Evolutionary conservation across 2,113 vertebrate genomes (phyloP).

Genomic region (Ctenomys sociabilis): DNA sequence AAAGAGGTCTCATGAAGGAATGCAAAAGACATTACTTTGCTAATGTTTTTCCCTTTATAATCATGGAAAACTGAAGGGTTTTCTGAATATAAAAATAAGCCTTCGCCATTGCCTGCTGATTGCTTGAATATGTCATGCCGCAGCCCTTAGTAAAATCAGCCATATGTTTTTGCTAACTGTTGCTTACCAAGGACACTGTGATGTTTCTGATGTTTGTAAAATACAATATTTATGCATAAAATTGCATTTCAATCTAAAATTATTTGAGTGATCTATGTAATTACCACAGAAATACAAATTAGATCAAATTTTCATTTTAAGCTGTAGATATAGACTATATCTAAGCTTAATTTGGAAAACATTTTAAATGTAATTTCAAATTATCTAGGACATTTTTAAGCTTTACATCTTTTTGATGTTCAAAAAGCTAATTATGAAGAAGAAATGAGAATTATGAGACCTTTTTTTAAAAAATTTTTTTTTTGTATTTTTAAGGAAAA

Average conservation of each 20-base stretch:
- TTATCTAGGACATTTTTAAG: not conserved
- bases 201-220: not conserved
- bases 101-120: not conserved
- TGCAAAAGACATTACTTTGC: slow-evolving; percentile 30
- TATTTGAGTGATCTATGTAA: not conserved
- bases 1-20: slow-evolving; percentile 66
- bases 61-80: slow-evolving; percentile 43
- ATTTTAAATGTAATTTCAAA: slow-evolving; percentile 25
- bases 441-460: slow-evolving; percentile 3
- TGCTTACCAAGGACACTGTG: not conserved
- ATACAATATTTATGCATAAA: not conserved
- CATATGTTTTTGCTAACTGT: not conserved
- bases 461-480: not conserved
- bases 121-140: not conserved
- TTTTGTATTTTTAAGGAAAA: too few relatives aligned
- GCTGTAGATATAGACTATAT: not conserved
- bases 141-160: not conserved
- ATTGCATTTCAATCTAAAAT: slow-evolving; percentile 13
- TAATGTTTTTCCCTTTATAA: slow-evolving; percentile 54
- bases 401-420: slow-evolving; percentile 10
- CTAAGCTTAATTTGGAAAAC: slow-evolving; percentile 40
- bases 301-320: slow-evolving; percentile 26
- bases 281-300: not conserved
- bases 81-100: slow-evolving; percentile 40
- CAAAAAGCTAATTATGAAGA: not conserved